These are phyloP conservation scores for Amphiprion clarkii DNA, from an alignment of 2,797 vertebrate species.

Conservation along the genomic window DNA sequence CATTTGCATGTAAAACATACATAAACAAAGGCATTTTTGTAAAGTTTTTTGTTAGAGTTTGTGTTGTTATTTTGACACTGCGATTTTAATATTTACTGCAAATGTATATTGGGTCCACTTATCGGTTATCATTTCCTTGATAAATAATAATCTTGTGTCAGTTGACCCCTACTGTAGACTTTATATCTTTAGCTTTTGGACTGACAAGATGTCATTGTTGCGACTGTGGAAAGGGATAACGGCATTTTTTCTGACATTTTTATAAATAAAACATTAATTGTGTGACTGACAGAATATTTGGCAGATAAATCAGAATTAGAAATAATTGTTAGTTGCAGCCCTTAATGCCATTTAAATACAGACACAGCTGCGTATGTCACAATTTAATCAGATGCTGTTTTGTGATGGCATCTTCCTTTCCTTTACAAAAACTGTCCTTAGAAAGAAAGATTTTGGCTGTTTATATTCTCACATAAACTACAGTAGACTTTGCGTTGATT, in stretches of 20 bases:
- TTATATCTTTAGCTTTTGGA: too few relatives aligned
- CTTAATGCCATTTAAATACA: neutral
- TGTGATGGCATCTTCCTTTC: neutral
- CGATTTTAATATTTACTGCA: too few relatives aligned
- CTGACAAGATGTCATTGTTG: too few relatives aligned
- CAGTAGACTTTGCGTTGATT: neutral
- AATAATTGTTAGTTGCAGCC: neutral
- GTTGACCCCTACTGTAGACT: too few relatives aligned
- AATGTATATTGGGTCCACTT: too few relatives aligned
- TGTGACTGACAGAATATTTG: neutral
- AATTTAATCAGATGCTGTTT: neutral
- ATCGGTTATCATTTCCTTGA: too few relatives aligned
- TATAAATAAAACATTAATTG: neutral
- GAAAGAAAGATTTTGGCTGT: neutral
- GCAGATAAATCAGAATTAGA: neutral
- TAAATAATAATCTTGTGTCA: too few relatives aligned
- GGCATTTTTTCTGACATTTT: neutral
- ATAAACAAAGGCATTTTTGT: too few relatives aligned
- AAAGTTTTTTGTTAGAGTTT: too few relatives aligned
- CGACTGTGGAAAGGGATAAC: too few relatives aligned
- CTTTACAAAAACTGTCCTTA: neutral
- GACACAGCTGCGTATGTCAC: neutral
- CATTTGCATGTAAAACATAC: too few relatives aligned
- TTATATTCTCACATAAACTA: neutral
- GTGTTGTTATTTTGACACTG: too few relatives aligned